Conservation (phyloP, 2,888 invertebrate species). For the Plusia festucae region DNA sequence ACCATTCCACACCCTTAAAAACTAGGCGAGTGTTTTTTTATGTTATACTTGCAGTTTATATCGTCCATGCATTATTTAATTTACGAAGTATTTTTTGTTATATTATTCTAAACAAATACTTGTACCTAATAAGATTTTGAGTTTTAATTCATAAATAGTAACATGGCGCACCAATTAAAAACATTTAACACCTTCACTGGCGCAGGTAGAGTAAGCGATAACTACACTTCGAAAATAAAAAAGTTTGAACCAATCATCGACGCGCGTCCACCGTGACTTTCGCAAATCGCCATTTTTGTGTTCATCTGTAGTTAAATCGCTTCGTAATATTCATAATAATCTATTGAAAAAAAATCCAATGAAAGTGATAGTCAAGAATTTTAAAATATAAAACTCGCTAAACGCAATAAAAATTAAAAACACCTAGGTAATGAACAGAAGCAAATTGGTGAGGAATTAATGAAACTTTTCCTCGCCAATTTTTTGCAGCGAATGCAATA, state of each 20-base stretch:
- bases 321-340: background rate
- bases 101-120: too few species aligned
- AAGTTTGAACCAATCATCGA: constrained; percentile 34
- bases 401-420: too few species aligned
- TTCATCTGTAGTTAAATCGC: background rate
- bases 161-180: background rate
- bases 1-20: too few species aligned
- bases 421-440: background rate
- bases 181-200: background rate
- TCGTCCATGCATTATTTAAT: too few species aligned
- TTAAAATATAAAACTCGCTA: too few species aligned
- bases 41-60: too few species aligned
- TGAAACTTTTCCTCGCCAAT: background rate
- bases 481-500: too few species aligned
- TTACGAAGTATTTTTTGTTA: too few species aligned
- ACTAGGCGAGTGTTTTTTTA: too few species aligned
- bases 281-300: constrained; percentile 4
- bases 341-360: background rate
- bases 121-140: background rate
- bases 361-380: background rate
- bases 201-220: constrained; percentile 8
- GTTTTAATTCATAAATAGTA: too few species aligned
- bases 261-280: constrained; percentile 9
- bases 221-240: constrained; percentile 28
- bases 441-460: background rate